Evolutionary conservation across 2,113 vertebrate species (phyloP).

Genomic region (Falco punctatus): DNA sequence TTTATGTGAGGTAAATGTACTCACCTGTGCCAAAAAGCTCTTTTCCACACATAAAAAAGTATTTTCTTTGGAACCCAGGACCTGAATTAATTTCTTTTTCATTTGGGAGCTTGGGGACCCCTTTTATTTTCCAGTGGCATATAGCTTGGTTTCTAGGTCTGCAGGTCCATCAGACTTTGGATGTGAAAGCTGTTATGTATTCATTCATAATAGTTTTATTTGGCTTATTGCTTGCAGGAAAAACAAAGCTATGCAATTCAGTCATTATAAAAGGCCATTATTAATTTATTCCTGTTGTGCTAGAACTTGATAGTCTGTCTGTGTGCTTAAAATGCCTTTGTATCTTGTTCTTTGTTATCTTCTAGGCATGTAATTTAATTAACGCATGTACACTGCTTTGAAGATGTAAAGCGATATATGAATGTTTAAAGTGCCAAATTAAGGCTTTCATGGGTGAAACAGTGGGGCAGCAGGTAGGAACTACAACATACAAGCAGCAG

Average conservation of each 20-base stretch:
- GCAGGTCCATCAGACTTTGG: neutral
- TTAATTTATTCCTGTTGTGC: conserved; percentile 64
- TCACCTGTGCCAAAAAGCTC: neutral
- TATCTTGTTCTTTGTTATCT: conserved; percentile 62
- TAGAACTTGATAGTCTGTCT: conserved; percentile 62
- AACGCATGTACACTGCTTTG: conserved; percentile 42
- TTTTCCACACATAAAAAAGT: neutral
- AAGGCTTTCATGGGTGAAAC: conserved; percentile 24
- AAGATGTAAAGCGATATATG: conserved; percentile 32
- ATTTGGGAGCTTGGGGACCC: neutral
- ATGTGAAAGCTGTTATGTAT: neutral
- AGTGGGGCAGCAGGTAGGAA: conserved; percentile 5
- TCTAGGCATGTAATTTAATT: conserved; percentile 65
- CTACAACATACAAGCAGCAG: neutral
- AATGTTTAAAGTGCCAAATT: conserved; percentile 40
- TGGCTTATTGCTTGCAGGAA: neutral
- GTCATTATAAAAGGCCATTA: conserved; percentile 56
- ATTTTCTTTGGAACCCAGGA: neutral
- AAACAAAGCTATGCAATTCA: conserved; percentile 40
- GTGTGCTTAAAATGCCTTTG: conserved; percentile 57
- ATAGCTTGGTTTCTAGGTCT: neutral
- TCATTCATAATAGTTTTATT: neutral
- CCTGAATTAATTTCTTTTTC: neutral
- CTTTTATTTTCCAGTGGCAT: neutral
- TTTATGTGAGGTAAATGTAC: neutral